A percentile compares a stretch with the other conserved stretches of the same genome.
Conservation (phyloP, 2,888 invertebrate genomes). For the Nomada ruficornis region DNA sequence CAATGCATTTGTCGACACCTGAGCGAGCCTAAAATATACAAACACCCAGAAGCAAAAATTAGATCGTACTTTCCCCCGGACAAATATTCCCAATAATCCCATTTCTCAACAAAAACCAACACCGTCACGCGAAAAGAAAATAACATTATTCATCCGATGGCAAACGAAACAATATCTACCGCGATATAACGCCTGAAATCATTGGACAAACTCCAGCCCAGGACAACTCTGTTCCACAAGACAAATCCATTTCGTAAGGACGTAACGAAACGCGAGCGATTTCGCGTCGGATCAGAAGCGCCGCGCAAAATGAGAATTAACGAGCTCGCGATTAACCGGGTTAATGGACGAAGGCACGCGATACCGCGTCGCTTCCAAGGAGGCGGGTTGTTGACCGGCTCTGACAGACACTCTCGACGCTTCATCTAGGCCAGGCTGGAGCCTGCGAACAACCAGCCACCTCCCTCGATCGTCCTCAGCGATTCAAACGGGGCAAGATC, state of each 20-base stretch:
- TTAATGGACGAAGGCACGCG: slow-evolving; percentile 78
- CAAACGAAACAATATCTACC: too few relatives aligned
- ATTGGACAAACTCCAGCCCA: too few relatives aligned
- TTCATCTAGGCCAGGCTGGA: slow-evolving; percentile 58
- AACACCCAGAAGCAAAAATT: too few relatives aligned
- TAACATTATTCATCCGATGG: too few relatives aligned
- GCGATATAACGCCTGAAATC: too few relatives aligned
- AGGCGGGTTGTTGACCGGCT: slow-evolving; percentile 77
- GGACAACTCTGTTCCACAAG: too few relatives aligned
- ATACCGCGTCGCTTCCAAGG: slow-evolving; percentile 71
- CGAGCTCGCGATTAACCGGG: slow-evolving; percentile 79
- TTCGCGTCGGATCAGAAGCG: slow-evolving; percentile 64
- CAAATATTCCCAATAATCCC: too few relatives aligned
- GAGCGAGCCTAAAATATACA: too few relatives aligned
- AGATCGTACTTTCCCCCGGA: too few relatives aligned
- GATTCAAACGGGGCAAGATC: slow-evolving; percentile 1
- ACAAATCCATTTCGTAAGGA: background rate
- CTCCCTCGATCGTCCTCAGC: slow-evolving; percentile 22
- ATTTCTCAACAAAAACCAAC: too few relatives aligned
- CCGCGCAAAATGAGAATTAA: slow-evolving; percentile 75
- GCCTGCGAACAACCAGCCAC: background rate
- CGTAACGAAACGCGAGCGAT: slow-evolving; percentile 51
- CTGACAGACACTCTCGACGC: slow-evolving; percentile 65
- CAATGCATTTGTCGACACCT: too few relatives aligned
- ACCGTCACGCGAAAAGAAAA: too few relatives aligned